These are phyloP conservation scores for Aradophagus sp. DNA, from an alignment of 1,140 invertebrate genomes.

Conservation along the genomic window DNA sequence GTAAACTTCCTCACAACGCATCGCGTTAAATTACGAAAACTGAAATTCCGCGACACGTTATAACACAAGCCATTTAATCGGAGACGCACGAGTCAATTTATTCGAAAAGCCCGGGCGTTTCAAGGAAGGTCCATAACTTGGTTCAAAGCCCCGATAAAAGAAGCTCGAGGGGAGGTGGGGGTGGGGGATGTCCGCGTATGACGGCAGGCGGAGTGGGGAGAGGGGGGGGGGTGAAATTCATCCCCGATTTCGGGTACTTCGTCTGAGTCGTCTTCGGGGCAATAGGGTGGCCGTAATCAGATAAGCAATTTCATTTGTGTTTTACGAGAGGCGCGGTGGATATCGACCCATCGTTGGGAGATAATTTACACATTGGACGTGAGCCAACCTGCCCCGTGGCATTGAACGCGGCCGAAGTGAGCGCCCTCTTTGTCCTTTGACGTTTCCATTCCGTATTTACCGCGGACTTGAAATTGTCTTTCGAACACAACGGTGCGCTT, in stretches of 20 bases:
- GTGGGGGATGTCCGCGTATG: too few species aligned
- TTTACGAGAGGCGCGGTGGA: constrained; percentile 51
- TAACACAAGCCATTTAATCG: too few species aligned
- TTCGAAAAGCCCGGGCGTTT: too few species aligned
- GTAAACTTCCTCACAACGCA: too few species aligned
- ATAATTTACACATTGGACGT: constrained; percentile 64
- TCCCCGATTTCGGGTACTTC: constrained; percentile 11
- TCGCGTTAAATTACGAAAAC: too few species aligned
- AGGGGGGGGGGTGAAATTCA: constrained; percentile 2
- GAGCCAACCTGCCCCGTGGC: constrained; percentile 58
- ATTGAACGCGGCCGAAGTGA: constrained; percentile 53
- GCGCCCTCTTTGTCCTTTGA: constrained; percentile 36
- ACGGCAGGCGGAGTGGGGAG: too few species aligned
- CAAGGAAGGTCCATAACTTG: too few species aligned
- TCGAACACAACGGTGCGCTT: constrained; percentile 30
- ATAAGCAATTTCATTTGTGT: constrained; percentile 62
- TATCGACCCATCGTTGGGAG: constrained; percentile 35
- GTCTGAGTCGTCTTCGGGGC: constrained; percentile 23
- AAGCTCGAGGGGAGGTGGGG: too few species aligned
- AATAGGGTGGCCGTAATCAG: constrained; percentile 56
- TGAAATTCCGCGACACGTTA: too few species aligned
- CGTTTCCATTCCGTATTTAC: constrained; percentile 43
- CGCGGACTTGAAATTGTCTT: constrained; percentile 44
- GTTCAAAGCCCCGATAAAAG: too few species aligned
- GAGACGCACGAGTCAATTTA: too few species aligned